Evolutionary conservation across 2,888 invertebrate species (phyloP).

Genomic region (Tinea semifulvella): DNA sequence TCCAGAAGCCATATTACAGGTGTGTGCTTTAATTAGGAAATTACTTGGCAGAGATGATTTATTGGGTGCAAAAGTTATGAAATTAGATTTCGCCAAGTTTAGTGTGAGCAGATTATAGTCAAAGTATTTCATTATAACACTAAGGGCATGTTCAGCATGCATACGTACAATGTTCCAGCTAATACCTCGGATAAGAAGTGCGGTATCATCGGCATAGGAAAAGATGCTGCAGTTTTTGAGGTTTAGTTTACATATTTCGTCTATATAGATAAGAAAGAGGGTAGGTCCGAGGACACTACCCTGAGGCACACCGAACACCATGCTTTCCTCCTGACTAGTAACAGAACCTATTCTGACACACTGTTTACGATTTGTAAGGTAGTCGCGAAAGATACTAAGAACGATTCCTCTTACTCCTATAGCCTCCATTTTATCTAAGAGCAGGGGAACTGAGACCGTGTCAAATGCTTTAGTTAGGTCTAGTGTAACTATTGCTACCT

Average conservation of each 20-base stretch:
- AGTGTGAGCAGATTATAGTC: background rate
- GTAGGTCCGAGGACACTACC: background rate
- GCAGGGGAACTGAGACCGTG: too few relatives aligned
- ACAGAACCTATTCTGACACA: background rate
- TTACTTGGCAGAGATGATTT: background rate
- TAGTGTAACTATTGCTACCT: too few relatives aligned
- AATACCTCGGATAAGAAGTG: too few relatives aligned
- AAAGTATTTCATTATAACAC: too few relatives aligned
- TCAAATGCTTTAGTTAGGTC: too few relatives aligned
- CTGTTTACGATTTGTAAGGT: background rate
- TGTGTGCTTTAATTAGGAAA: background rate
- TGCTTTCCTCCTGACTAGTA: background rate
- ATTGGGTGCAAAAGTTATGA: background rate
- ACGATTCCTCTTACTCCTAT: too few relatives aligned
- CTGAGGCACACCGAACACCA: background rate
- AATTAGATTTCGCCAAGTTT: background rate
- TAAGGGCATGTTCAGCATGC: too few relatives aligned
- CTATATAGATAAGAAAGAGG: background rate
- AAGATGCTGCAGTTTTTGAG: too few relatives aligned
- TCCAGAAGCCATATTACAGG: background rate
- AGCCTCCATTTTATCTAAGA: too few relatives aligned
- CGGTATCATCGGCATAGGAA: too few relatives aligned
- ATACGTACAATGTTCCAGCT: too few relatives aligned
- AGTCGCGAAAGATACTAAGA: too few relatives aligned
- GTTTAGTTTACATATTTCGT: background rate